Percentiles rank a stretch among this genome's conserved stretches.
Evolutionary conservation across 37 sponge, comb jelly and placozoan species (phyloP).

Genomic region (Chondrilla cf. caribensis): DNA sequence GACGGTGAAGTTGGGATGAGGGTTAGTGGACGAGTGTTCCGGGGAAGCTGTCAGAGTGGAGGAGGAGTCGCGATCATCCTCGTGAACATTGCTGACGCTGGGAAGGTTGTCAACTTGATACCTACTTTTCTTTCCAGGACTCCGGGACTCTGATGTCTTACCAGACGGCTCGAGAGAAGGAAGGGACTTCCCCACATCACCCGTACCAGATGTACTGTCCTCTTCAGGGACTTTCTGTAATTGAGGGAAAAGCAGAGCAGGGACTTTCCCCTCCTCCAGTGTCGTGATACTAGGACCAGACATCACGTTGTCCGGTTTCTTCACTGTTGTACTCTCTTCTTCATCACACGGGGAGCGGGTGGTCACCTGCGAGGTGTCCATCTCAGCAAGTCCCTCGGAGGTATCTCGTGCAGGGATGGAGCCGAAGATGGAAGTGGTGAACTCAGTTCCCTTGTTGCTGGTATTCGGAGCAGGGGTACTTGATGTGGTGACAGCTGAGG

Average conservation of each 20-base stretch:
- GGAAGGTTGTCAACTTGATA: not conserved
- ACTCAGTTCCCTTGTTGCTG: not conserved
- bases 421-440: not conserved
- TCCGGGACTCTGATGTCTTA: conserved; percentile 31
- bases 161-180: conserved; percentile 22
- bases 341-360: not conserved
- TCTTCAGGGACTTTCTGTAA: not conserved
- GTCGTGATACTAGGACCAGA: not conserved
- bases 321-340: not conserved
- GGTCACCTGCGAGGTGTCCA: not conserved
- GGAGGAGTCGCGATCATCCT: conserved; percentile 11
- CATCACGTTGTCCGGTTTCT: not conserved
- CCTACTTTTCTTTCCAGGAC: not conserved
- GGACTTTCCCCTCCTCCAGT: not conserved
- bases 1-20: not conserved
- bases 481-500: not conserved
- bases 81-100: not conserved
- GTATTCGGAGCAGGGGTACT: not conserved
- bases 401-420: not conserved
- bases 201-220: not conserved
- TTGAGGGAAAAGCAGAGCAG: not conserved
- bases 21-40: not conserved
- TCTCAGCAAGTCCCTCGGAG: not conserved
- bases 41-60: conserved; percentile 24
- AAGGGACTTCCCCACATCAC: not conserved